Conservation (phyloP, 2,888 invertebrate species). For the Eupelmus urozonus region DNA sequence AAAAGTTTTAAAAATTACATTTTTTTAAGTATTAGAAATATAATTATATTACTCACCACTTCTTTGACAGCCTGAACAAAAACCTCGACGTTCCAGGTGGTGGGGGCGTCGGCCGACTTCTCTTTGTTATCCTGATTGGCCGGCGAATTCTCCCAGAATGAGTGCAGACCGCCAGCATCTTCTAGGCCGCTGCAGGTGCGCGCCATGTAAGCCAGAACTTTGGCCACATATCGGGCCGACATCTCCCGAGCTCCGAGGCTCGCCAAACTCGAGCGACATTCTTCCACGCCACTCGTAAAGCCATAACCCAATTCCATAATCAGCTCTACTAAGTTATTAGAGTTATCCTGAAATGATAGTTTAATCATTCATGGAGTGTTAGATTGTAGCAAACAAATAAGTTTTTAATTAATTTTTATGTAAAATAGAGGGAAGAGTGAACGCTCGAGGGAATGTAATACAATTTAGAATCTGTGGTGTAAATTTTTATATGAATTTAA, state of each 20-base stretch:
- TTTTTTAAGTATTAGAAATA: too few relatives aligned
- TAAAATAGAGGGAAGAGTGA: too few relatives aligned
- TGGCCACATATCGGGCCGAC: slow-evolving; percentile 89
- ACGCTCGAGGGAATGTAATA: too few relatives aligned
- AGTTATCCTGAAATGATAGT: slow-evolving; percentile 80
- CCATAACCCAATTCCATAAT: slow-evolving; percentile 94
- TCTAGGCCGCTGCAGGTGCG: slow-evolving; percentile 89
- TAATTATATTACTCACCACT: slow-evolving; percentile 81
- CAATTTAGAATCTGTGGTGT: too few relatives aligned
- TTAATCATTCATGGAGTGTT: background rate
- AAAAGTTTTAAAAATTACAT: too few relatives aligned
- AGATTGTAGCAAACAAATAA: background rate
- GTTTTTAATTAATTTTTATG: too few relatives aligned
- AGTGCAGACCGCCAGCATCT: slow-evolving; percentile 77
- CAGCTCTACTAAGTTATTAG: slow-evolving; percentile 90
- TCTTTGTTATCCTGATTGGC: slow-evolving; percentile 80
- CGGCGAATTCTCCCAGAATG: slow-evolving; percentile 81
- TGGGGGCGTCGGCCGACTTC: slow-evolving; percentile 73
- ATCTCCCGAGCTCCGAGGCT: slow-evolving; percentile 91
- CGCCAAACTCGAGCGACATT: slow-evolving; percentile 90
- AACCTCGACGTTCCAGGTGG: slow-evolving; percentile 94
- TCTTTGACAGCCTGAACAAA: slow-evolving; percentile 96
- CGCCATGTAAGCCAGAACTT: slow-evolving; percentile 91
- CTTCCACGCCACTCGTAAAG: slow-evolving; percentile 91
- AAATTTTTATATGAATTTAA: too few relatives aligned